These are phyloP conservation scores for Aporophyla nigra DNA, from an alignment of 2,888 invertebrate genomes.

Conservation along the genomic window DNA sequence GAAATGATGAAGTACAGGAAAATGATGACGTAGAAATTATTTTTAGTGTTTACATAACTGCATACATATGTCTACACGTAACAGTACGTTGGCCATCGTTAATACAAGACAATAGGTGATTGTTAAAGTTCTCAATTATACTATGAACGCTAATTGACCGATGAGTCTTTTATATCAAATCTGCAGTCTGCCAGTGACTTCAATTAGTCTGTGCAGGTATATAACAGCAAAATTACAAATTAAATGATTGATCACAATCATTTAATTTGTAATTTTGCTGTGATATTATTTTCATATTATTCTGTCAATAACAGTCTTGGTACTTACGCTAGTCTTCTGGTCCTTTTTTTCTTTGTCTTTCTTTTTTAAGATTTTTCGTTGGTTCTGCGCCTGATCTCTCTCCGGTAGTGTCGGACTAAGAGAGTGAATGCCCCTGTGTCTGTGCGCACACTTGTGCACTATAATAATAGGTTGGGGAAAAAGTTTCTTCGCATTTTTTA, in stretches of 20 bases:
- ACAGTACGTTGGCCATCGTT: slow-evolving; percentile 26
- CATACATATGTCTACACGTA: slow-evolving; percentile 1
- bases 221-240: too few relatives aligned
- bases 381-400: too few relatives aligned
- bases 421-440: too few relatives aligned
- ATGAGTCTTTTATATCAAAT: slow-evolving; percentile 21
- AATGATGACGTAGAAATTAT: background rate
- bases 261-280: background rate
- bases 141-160: slow-evolving; percentile 47
- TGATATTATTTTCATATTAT: background rate
- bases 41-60: background rate
- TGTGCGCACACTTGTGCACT: too few relatives aligned
- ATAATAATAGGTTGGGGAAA: too few relatives aligned
- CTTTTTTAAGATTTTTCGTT: too few relatives aligned
- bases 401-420: too few relatives aligned
- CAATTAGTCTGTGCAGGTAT: slow-evolving; percentile 18
- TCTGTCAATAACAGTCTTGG: background rate
- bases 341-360: too few relatives aligned
- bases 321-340: too few relatives aligned
- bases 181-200: slow-evolving; percentile 9
- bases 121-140: slow-evolving; percentile 53
- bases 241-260: slow-evolving; percentile 3
- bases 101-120: slow-evolving; percentile 57
- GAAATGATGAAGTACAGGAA: background rate
- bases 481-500: too few relatives aligned